Percentiles rank a stretch among this genome's conserved stretches.
phyloP scores from a whole-genome alignment of 2,888 invertebrate genomes.

The Smittia sp. region DNA sequence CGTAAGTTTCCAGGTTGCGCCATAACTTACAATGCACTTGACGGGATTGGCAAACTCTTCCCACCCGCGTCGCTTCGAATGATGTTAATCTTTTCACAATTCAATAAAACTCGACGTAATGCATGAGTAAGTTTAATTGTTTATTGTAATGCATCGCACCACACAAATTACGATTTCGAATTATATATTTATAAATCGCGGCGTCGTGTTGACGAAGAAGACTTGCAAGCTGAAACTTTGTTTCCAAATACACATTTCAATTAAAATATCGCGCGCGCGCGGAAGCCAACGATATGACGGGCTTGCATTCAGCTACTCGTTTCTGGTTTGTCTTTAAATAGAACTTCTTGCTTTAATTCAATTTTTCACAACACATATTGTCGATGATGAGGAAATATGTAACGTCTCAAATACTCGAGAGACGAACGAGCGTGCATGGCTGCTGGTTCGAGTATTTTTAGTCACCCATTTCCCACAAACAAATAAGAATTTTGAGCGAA shows the following conservation, averaged over 20 bases:
- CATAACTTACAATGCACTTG: no score
- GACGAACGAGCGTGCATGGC: background rate
- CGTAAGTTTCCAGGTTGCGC: no score
- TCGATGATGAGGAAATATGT: constrained; percentile 29
- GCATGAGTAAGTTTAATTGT: constrained; percentile 28
- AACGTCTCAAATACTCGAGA: background rate
- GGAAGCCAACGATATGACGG: background rate
- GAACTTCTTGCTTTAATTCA: constrained; percentile 18
- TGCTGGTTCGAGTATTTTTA: background rate
- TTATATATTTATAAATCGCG: constrained; percentile 23
- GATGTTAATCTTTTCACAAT: background rate
- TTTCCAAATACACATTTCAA: constrained; percentile 24
- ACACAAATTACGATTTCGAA: background rate
- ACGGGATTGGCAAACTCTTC: background rate
- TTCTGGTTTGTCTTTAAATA: constrained; percentile 29
- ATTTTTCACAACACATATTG: constrained; percentile 19
- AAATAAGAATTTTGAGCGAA: background rate
- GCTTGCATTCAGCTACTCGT: background rate
- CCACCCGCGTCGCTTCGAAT: background rate
- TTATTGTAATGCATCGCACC: constrained; percentile 25
- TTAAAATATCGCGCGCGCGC: background rate
- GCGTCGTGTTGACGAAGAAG: constrained; percentile 34
- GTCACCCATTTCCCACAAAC: constrained; percentile 10
- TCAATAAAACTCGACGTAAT: constrained; percentile 12
- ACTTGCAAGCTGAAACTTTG: constrained; percentile 4